Evolutionary conservation across 2,797 vertebrate species (phyloP), one percentile per base, ranked within the genome.

Genomic region (Hirundo rustica): DNA sequence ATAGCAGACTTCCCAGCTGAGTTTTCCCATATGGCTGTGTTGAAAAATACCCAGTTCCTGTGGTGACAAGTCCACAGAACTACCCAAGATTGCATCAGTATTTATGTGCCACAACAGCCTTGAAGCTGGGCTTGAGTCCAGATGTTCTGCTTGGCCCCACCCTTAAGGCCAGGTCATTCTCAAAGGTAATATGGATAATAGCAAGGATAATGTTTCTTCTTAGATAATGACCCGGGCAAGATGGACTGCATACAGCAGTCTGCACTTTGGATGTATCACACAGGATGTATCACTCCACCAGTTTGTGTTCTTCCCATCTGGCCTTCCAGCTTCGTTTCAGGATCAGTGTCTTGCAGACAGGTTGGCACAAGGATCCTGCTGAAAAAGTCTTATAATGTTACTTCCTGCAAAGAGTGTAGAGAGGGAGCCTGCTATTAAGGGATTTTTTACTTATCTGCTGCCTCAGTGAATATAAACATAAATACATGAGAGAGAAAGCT

Each of bases 171-270:
- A 20, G 34, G 25, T 76, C 29, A 34, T 48, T 50, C 57, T 81
- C 67, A 72, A 54, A 66, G 54, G 17, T 32, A n/a, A 26, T 40
- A 12, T 0, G n/a, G 55, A 11, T 73, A 73, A 65, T 16, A 74
- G 27, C 44, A 77, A 68, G 54, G 47, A 25, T 25, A 22, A 15
- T 13, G 32, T 60, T 86, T 80, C 57, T 83, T 66, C 25, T 66
- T 2, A 42, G 54, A n/a, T 48, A 23, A 16, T 65, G 60, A 14
- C 21, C 29, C 1, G 8, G 42, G 17, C 51, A 42, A 16, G 34
- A 30, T 57, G 55, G 53, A 2, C 16, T 27, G 2, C 21, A 5
- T 58, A 54, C 13, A 10, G 61, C 0, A 0, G 54, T 83, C 58
- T 87, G 42, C 32, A 54, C 27, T n/a, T n/a, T n/a, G n/a, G n/a